Percentiles rank a stretch among this genome's conserved stretches.
phyloP scores from a whole-genome alignment of 2,888 invertebrate species.

The Aphodius granarius region DNA sequence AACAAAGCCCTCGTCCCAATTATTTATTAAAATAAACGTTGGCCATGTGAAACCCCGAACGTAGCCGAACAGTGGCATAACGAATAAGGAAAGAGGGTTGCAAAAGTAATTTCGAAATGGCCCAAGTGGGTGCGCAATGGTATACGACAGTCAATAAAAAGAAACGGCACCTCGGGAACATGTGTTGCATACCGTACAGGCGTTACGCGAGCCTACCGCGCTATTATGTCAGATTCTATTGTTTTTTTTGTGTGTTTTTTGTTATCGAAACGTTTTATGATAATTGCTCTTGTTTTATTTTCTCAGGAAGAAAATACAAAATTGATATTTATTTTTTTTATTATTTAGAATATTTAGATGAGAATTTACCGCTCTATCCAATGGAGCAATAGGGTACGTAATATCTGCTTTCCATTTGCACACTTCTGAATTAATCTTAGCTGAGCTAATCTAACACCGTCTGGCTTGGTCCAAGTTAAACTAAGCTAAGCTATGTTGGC shows the following conservation, averaged over 20 bases:
- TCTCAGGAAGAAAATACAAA: neutral
- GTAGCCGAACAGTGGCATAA: neutral
- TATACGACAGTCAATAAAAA: conserved; percentile 47
- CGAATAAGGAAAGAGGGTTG: neutral
- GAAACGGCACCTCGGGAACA: conserved; percentile 44
- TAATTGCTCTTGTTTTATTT: neutral
- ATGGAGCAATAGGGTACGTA: too few species aligned
- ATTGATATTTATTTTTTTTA: too few species aligned
- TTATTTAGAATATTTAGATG: neutral
- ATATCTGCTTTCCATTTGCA: too few species aligned
- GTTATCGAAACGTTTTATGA: neutral
- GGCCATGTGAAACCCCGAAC: conserved; percentile 2
- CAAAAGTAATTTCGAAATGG: neutral
- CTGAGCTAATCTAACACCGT: too few species aligned
- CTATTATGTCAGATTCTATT: neutral
- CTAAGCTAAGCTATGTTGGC: too few species aligned
- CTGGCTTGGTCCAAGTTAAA: too few species aligned
- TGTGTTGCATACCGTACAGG: conserved; percentile 43
- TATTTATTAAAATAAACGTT: neutral
- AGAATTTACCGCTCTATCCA: neutral
- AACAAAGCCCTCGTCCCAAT: neutral
- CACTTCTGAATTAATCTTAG: too few species aligned
- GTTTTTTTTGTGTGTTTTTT: neutral
- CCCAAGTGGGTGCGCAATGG: conserved; percentile 40
- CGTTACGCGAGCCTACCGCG: conserved; percentile 12